phyloP scores from a whole-genome alignment of 1,140 invertebrate genomes.

The Drosophila nasuta region DNA sequence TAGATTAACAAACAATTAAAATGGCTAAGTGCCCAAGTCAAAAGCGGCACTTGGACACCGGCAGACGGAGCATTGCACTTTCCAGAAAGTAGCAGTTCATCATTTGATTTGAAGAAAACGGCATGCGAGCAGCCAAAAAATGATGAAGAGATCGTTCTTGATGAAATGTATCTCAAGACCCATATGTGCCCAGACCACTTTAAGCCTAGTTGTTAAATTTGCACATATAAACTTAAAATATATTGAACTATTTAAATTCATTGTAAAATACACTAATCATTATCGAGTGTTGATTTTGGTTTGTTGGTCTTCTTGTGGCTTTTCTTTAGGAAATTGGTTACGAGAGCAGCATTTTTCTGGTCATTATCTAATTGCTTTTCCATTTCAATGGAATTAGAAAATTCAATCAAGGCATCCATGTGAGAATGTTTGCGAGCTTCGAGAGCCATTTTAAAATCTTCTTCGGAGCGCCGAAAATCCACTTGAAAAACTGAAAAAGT shows the following conservation, averaged over 20 bases:
- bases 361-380: slow-evolving; percentile 28
- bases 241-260: slow-evolving; percentile 15
- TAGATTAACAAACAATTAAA: slow-evolving; percentile 64
- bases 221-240: slow-evolving; percentile 3
- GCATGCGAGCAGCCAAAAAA: slow-evolving; percentile 4
- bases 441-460: slow-evolving; percentile 29
- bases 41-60: slow-evolving; percentile 20
- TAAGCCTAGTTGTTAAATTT: slow-evolving; percentile 46
- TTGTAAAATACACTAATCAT: neutral
- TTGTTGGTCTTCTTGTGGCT: slow-evolving; percentile 21
- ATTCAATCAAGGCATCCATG: slow-evolving; percentile 30
- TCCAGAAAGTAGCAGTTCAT: slow-evolving; percentile 4
- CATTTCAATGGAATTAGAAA: slow-evolving; percentile 29
- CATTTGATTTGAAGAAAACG: neutral
- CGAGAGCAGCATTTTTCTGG: slow-evolving; percentile 26
- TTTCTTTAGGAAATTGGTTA: slow-evolving; percentile 30
- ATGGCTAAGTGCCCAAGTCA: slow-evolving; percentile 45
- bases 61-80: slow-evolving; percentile 41
- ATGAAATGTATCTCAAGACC: neutral
- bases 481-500: slow-evolving; percentile 44
- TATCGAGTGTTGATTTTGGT: slow-evolving; percentile 16
- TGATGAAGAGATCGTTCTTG: neutral
- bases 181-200: slow-evolving; percentile 52
- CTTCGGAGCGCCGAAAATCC: slow-evolving; percentile 42
- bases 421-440: slow-evolving; percentile 22